Evolutionary conservation across 2,888 invertebrate species (phyloP), one percentile per base, ranked within the genome.

Genomic region (Carpatolechia fugitivella): DNA sequence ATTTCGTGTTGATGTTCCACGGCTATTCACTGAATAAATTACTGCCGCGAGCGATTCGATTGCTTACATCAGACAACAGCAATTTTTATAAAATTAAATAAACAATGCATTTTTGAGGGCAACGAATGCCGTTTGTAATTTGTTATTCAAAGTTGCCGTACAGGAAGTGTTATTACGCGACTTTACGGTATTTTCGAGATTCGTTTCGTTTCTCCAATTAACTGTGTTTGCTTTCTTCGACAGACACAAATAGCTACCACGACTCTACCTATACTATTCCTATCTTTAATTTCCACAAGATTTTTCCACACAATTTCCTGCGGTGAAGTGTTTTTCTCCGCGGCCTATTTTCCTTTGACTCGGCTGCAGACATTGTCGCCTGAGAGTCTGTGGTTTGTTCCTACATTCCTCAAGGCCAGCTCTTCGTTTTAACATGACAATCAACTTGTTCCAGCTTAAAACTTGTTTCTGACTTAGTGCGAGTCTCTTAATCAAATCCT

Each of bases 291-390:
- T 69, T 68, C 63, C 62, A 59, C 58, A 54, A 64, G 62, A 59
- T 69, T 71, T 60, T 76, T 72, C 76, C 70, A 68, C 68, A 69
- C 75, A 75, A 82, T 82, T 84, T 80, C 77, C 76, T 72, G 66
- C 66, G 61, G 63, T 60, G 62, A 72, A 71, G 64, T 72, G 69
- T 72, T 69, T 74, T 74, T 72, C 69, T 65, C 62, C 61, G 69
- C 79, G 85, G 68, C 84, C 85, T 80, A 86, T 83, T 82, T 87
- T 76, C 75, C 70, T 74, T 74, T 79, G 71, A 70, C 74, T 76
- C 68, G 72, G 57, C 68, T 64, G 57, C 57, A 60, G 61, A 61
- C 65, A 64, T 60, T 66, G 77, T 72, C 78, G 76, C 70, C 72
- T 51, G 62, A 61, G 63, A 66, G 73, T 72, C 74, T 78, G 65